Conservation (phyloP, 2,888 invertebrate genomes). For the Helicoverpa assulta region DNA sequence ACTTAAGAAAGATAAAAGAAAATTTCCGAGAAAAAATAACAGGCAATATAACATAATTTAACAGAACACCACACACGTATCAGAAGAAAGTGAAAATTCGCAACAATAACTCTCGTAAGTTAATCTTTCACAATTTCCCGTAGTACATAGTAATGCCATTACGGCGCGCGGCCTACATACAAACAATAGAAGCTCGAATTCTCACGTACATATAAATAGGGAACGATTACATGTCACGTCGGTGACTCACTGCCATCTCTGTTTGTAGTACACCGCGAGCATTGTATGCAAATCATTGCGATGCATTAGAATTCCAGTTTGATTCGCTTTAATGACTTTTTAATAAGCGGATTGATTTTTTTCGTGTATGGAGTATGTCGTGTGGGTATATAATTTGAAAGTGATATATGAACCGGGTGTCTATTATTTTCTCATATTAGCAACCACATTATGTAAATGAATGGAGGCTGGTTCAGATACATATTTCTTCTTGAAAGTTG, state of each 20-base stretch:
- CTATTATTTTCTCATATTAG: not conserved
- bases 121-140: slow-evolving; percentile 67
- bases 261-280: slow-evolving; percentile 67
- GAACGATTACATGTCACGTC: slow-evolving; percentile 52
- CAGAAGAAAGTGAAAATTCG: slow-evolving; percentile 37
- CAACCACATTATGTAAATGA: too few relatives aligned
- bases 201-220: slow-evolving; percentile 60
- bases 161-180: slow-evolving; percentile 62
- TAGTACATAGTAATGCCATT: slow-evolving; percentile 67
- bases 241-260: slow-evolving; percentile 70
- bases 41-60: not conserved
- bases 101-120: slow-evolving; percentile 36
- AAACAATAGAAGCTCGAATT: slow-evolving; percentile 60
- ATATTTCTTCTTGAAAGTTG: too few relatives aligned
- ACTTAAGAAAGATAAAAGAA: not conserved
- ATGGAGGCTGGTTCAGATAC: too few relatives aligned
- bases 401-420: too few relatives aligned
- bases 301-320: slow-evolving; percentile 70
- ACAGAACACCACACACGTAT: slow-evolving; percentile 10
- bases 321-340: slow-evolving; percentile 70
- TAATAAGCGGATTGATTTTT: slow-evolving; percentile 66
- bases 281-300: slow-evolving; percentile 82
- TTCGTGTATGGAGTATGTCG: slow-evolving; percentile 2
- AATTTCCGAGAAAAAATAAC: slow-evolving; percentile 8
- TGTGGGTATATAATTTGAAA: slow-evolving; percentile 17